Percentiles rank a stretch among this genome's conserved stretches.
Evolutionary conservation across 1,140 invertebrate species (phyloP).

Genomic region (Sitophilus oryzae): DNA sequence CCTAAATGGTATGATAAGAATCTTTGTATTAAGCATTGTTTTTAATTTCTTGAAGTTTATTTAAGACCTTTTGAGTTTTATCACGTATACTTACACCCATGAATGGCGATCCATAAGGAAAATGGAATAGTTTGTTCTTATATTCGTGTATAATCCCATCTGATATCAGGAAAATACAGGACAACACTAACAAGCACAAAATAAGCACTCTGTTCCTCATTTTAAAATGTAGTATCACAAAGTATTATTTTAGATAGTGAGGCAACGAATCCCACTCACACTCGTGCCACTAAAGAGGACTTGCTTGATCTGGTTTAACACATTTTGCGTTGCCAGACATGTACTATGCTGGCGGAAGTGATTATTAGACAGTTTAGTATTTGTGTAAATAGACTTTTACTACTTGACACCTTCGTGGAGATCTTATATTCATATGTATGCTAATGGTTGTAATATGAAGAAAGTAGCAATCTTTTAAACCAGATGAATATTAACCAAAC

Average conservation of each 20-base stretch:
- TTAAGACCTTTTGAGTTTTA: not conserved
- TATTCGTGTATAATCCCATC: not conserved
- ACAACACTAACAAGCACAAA: not conserved
- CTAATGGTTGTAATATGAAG: too few relatives aligned
- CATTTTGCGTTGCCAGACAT: not conserved
- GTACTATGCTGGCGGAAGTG: too few relatives aligned
- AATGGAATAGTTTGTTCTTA: conserved; percentile 15
- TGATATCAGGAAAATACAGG: not conserved
- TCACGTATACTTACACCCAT: conserved; percentile 18
- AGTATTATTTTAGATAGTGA: too few relatives aligned
- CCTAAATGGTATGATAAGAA: too few relatives aligned
- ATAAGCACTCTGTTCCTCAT: not conserved
- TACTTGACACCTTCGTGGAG: not conserved
- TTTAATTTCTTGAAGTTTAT: not conserved
- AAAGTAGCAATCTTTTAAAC: too few relatives aligned
- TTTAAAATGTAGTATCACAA: too few relatives aligned
- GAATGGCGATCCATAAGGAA: conserved; percentile 17
- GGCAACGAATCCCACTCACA: too few relatives aligned
- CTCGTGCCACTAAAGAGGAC: too few relatives aligned
- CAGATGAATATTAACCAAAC: too few relatives aligned
- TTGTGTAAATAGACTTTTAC: too few relatives aligned
- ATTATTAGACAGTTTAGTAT: too few relatives aligned
- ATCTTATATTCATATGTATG: too few relatives aligned
- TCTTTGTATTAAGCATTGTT: not conserved
- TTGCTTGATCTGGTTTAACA: conserved; percentile 6